Evolutionary conservation across 2,113 vertebrate species (phyloP).

Genomic region (Larimichthys crocea): DNA sequence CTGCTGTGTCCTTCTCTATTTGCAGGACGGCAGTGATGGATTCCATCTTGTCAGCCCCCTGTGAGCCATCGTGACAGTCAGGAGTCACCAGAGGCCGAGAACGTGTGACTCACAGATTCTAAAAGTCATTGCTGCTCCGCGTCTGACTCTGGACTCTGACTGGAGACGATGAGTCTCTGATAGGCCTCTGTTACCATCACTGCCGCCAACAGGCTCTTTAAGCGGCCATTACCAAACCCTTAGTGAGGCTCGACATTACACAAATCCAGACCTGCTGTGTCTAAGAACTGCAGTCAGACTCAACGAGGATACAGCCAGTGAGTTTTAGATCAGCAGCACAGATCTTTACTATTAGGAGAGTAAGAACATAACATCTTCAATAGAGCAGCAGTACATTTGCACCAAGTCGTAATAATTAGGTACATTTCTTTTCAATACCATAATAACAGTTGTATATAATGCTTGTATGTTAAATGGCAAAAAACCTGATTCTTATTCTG

Average conservation of each 20-base stretch:
- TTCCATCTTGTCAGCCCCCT: constrained; percentile 66
- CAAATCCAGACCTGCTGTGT: constrained; percentile 20
- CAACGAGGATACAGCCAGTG: background rate
- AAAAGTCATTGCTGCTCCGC: constrained; percentile 66
- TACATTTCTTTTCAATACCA: background rate
- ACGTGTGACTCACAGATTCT: constrained; percentile 76
- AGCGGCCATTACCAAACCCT: constrained; percentile 31
- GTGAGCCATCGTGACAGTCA: constrained; percentile 70
- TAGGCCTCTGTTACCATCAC: constrained; percentile 53
- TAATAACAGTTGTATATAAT: background rate
- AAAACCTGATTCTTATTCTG: background rate
- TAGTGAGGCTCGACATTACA: constrained; percentile 15
- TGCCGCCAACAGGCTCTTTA: constrained; percentile 46
- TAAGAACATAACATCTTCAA: background rate
- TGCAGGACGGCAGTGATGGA: constrained; percentile 69
- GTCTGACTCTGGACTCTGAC: constrained; percentile 46
- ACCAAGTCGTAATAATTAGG: background rate
- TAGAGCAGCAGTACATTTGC: background rate
- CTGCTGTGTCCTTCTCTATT: constrained; percentile 67
- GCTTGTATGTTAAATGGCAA: background rate
- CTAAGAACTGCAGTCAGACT: constrained; percentile 1
- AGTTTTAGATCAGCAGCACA: background rate
- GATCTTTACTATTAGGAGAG: background rate
- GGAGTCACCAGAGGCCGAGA: constrained; percentile 71
- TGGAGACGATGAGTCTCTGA: constrained; percentile 57